Conservation (phyloP, 2,888 invertebrate species). For the Mayetiola destructor region DNA sequence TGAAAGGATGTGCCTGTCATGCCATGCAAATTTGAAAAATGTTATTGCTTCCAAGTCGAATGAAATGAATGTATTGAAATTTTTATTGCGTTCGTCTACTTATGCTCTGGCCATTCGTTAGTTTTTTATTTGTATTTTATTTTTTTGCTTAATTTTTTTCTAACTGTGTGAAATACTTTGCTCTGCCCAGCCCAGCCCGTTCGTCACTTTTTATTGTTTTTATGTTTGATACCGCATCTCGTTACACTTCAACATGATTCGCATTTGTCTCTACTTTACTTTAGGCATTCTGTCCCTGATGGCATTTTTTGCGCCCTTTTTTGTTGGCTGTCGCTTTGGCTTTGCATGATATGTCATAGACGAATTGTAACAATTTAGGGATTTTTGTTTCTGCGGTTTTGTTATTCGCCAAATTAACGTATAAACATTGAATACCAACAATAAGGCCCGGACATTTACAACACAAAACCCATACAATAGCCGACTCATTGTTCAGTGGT, state of each 20-base stretch:
- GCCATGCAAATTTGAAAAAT: background rate
- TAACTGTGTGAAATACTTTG: background rate
- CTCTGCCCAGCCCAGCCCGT: background rate
- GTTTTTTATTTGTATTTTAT: background rate
- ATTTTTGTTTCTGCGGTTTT: background rate
- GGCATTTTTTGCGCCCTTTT: background rate
- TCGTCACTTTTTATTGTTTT: too few relatives aligned
- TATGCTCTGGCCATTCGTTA: background rate
- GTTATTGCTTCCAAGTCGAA: background rate
- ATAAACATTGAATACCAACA: background rate
- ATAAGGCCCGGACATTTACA: too few relatives aligned
- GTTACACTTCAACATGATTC: background rate
- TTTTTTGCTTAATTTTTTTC: background rate
- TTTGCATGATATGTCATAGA: background rate
- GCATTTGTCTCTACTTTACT: background rate
- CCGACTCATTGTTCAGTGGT: too few relatives aligned
- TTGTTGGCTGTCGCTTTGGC: too few relatives aligned
- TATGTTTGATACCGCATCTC: too few relatives aligned
- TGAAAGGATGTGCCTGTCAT: background rate
- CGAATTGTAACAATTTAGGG: background rate
- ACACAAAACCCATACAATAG: too few relatives aligned
- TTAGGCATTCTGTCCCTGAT: background rate
- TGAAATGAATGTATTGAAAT: background rate
- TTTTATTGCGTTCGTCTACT: too few relatives aligned
- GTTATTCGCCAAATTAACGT: background rate